A percentile compares a stretch with the other conserved stretches of the same genome.
phyloP scores from a whole-genome alignment of 1,140 invertebrate species.

The Hormaphis cornu region DNA sequence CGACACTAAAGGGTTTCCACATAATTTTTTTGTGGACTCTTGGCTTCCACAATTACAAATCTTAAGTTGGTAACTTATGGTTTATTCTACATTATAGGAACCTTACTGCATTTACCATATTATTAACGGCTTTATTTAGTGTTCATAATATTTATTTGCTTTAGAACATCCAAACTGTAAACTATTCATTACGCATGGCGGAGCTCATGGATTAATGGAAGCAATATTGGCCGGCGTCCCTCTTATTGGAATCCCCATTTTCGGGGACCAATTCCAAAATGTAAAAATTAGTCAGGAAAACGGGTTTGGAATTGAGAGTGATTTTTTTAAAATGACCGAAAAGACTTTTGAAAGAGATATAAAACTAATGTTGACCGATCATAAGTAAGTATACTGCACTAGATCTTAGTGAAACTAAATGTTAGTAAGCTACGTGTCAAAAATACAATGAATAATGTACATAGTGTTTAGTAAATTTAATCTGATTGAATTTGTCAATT shows the following conservation, averaged over 20 bases:
- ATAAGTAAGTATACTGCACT: background rate
- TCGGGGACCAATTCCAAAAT: constrained; percentile 41
- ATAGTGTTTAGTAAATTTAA: no score
- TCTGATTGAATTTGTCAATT: no score
- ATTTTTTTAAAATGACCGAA: constrained; percentile 1
- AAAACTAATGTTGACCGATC: background rate
- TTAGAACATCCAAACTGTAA: constrained; percentile 43
- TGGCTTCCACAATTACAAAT: constrained; percentile 28
- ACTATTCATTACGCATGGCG: constrained; percentile 50
- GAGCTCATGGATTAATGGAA: constrained; percentile 48
- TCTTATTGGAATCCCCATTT: constrained; percentile 46
- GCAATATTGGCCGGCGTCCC: constrained; percentile 45
- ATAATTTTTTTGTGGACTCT: constrained; percentile 21
- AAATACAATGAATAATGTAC: no score
- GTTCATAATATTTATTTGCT: background rate
- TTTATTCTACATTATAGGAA: no score
- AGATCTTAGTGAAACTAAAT: no score
- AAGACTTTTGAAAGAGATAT: background rate
- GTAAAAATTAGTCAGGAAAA: background rate
- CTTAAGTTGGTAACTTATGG: background rate
- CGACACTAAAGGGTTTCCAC: background rate
- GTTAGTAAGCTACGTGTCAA: no score
- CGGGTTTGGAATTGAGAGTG: background rate
- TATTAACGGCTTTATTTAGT: background rate
- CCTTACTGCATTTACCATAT: no score